Evolutionary conservation across 2,113 vertebrate species (phyloP), one percentile per base, ranked within the genome.

Genomic region (Rhipidura dahli): DNA sequence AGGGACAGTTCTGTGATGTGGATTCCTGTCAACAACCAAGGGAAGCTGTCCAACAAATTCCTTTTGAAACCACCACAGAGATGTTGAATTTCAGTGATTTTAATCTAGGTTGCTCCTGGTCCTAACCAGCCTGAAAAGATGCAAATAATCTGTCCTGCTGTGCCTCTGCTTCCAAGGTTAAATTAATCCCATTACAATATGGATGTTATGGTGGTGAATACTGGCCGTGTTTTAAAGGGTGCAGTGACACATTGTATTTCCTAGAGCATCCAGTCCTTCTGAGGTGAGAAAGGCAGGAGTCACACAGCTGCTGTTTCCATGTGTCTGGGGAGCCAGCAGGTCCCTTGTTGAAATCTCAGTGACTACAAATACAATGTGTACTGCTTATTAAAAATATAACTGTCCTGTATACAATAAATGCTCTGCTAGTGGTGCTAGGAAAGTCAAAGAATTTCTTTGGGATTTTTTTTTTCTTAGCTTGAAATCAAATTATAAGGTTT

Each of bases 401-500:
- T 73, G 50, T 45, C 77, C 42, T 95, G 51, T 91, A 28, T 86
- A 47, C 81, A 92, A 87, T 66, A 91, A 89, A 76, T 77, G 14
- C 7, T 75, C 13, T 87, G 24, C 23, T 59, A 30, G 53, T 59
- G 19, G 59, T 39, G 33, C 89, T 60, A 24, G 53, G 40, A 49
- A 70, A 92, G 66, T n/a, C n/a, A 39, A 71, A 93, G 75, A 80
- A 45, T 93, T 69, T 72, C 54, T 78, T 93, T 22, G 10, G 12
- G 15, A 91, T 31, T 90, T 86, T 89, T 79, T 83, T 65, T 59
- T 89, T 84, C 73, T 88, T 87, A 19, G 76, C 44, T 27, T 71
- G 35, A 60, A 95, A 63, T 78, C 30, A 86, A 93, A 90, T 92
- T 50, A 15, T 40, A 56, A 88, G 30, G 54, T 82, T 94, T 95